Base-by-base conservation (phyloP, 2,888 invertebrate species). In the Drosophila putrida region DNA sequence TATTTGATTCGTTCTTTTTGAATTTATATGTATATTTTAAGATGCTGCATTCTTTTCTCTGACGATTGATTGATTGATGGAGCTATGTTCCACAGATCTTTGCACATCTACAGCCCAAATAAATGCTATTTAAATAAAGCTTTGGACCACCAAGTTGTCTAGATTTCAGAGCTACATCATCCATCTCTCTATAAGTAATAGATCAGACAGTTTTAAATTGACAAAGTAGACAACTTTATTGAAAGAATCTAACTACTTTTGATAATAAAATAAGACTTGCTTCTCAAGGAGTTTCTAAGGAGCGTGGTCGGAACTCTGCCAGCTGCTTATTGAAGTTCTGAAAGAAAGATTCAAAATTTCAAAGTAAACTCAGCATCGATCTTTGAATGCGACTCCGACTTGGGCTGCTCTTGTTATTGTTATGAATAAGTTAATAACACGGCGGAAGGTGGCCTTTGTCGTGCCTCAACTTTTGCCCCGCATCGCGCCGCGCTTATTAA, bases 341-440 rank as follows among this genome's bases (percentile, higher is more conserved):
- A 28, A 20, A 54, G 2, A 28, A 20, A 54, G 28, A 54, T n/a
- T 41, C 27, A 13, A 35, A 25, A 0, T 13, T 13, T n/a, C n/a
- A 15, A 35, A 35, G 47, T 25, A 47, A 15, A 38, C 10, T 15
- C 38, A 58, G 41, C 44, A 20, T 25, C 20, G 10, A 9, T 39
- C 35, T 41, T 53, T 15, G 4, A 13, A 36, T 59, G 9, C 38
- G 20, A 27, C 39, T n/a, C 11, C 20, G 31, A 20, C 46, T 55
- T 31, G 44, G 39, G 62, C 65, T 49, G 71, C 65, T 83, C 86
- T 90, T 83, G 88, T 90, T 90, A 90, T 88, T 87, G 91, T 92
- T 92, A 91, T 91, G 92, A 92, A 92, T 92, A 92, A 92, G 92
- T 92, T 92, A 92, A 92, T 92, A 92, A 92, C 88, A 92, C 91